phyloP scores from a whole-genome alignment of 2,113 vertebrate species.

The Ameiurus melas region DNA sequence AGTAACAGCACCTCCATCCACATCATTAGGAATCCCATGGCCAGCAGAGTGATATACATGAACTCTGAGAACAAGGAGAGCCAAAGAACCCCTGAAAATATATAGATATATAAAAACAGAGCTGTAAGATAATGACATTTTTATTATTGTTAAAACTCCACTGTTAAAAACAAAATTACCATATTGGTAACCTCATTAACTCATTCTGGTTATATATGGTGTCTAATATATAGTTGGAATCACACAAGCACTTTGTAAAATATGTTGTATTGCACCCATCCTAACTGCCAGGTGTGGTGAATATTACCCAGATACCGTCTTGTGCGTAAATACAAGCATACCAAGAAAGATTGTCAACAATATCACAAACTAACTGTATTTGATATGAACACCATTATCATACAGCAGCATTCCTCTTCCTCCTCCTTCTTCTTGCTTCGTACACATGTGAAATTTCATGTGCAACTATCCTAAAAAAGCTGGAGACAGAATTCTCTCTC shows the following conservation, averaged over 20 bases:
- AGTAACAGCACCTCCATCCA: constrained; percentile 74
- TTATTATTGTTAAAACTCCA: not conserved
- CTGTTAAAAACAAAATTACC: not conserved
- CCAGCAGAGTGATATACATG: constrained; percentile 77
- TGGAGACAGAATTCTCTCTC: not conserved
- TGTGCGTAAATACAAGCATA: not conserved
- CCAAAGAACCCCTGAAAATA: constrained; percentile 77
- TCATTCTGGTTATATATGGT: not conserved
- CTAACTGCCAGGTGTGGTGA: not conserved
- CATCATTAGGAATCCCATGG: constrained; percentile 79
- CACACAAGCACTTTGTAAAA: not conserved
- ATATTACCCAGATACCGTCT: not conserved
- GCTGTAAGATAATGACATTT: too few species aligned
- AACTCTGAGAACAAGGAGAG: constrained; percentile 79
- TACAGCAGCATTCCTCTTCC: not conserved
- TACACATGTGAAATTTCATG: not conserved
- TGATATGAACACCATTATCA: not conserved
- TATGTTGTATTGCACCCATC: too few species aligned
- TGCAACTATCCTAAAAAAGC: not conserved
- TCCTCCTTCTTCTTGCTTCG: not conserved
- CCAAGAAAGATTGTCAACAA: too few species aligned
- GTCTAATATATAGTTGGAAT: not conserved
- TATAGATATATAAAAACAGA: not conserved
- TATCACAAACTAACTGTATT: not conserved
- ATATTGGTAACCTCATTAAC: not conserved